Base-by-base conservation (phyloP, 2,113 vertebrate genomes). In the Nannospalax galili region DNA sequence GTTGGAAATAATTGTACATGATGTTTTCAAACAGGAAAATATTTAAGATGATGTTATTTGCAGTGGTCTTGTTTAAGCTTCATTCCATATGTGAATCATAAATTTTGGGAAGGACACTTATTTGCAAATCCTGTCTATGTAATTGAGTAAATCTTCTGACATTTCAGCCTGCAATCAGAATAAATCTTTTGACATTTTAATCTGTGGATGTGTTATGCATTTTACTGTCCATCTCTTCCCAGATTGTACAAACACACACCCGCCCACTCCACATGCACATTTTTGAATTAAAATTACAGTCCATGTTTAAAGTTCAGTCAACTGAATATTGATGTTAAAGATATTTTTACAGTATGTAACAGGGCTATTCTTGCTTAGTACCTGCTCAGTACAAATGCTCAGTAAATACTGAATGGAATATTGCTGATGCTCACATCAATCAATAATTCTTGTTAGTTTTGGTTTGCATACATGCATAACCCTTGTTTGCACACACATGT, bases 321-420 rank as follows among this genome's bases (percentile, higher is more conserved):
- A 58, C 35, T 56, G 67, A 95, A 93, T 69, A 24, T 40, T 45
- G 80, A 87, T 67, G 93, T 75, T 22, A 91, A 92, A 93, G 81
- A n/a, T 79, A 79, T 74, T 87, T 80, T 78, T 84, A 94, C 89
- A 24, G 11, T 22, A 20, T 79, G 28, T 70, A 62, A 84, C 70
- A 87, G 90, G 91, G 58, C 19, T n/a, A 14, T 3, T 56, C 62
- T 92, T 85, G 8, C 35, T 92, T 52, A 85, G 6, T 52, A n/a
- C 9, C 16, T 28, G 24, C 35, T 30, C 82, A 26, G 40, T n/a
- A 72, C 35, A 77, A 40, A 11, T 35, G 12, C 37, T 90, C 37
- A 69, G 45, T 60, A 88, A 91, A 74, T 19, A 70, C 14, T 85
- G 9, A 86, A 88, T 52, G 14, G 85, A 91, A 1, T 45, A 22